Conservation (phyloP, 2,797 vertebrate species). For the Pitangus sulphuratus region DNA sequence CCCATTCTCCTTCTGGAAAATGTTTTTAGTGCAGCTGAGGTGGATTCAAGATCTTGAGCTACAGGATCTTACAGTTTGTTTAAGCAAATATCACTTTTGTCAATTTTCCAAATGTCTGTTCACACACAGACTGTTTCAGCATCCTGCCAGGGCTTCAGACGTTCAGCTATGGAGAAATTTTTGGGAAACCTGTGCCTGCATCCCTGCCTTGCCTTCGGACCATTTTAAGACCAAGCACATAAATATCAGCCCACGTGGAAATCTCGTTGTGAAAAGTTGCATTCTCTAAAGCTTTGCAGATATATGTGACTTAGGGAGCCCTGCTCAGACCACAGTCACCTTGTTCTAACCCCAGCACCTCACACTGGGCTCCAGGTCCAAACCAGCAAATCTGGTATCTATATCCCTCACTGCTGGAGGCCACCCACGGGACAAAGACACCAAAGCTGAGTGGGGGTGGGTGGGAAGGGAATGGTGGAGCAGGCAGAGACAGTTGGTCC, state of each 20-base stretch:
- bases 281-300: neutral
- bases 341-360: neutral
- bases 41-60: neutral
- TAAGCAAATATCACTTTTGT: slow-evolving; percentile 42
- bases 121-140: neutral
- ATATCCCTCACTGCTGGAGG: neutral
- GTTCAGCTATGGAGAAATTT: neutral
- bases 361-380: neutral
- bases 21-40: neutral
- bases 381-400: neutral
- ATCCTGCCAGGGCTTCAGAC: neutral
- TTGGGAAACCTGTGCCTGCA: slow-evolving; percentile 23
- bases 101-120: slow-evolving; percentile 49
- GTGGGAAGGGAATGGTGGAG: neutral
- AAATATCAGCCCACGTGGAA: neutral
- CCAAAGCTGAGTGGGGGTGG: neutral
- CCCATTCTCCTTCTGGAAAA: neutral
- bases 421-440: neutral
- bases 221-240: neutral
- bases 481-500: neutral
- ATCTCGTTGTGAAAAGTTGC: rapidly evolving
- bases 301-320: neutral
- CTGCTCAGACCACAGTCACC: neutral
- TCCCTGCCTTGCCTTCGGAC: slow-evolving; percentile 10
- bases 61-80: neutral